These are phyloP conservation scores for Chromis chromis DNA, from an alignment of 2,797 vertebrate species.

Conservation along the genomic window DNA sequence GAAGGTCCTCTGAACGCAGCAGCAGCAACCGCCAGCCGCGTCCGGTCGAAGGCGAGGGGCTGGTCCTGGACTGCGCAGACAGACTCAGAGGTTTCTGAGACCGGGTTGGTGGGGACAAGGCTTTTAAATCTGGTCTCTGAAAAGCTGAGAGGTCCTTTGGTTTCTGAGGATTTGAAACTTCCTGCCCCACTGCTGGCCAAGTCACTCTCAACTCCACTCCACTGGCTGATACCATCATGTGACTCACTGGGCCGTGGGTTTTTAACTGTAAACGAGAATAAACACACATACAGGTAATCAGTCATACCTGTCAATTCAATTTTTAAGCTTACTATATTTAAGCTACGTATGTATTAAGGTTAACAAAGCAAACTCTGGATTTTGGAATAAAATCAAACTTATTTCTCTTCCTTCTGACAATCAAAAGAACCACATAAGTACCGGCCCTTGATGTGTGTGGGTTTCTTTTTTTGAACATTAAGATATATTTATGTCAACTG, in stretches of 20 bases:
- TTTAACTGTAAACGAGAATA: conserved; percentile 64
- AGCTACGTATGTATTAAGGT: too few relatives aligned
- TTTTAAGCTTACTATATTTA: too few relatives aligned
- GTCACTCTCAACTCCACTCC: conserved; percentile 13
- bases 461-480: too few relatives aligned
- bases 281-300: neutral
- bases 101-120: neutral
- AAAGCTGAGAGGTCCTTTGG: neutral
- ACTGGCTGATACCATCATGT: neutral
- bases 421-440: too few relatives aligned
- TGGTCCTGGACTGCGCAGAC: conserved; percentile 73
- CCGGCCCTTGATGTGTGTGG: too few relatives aligned
- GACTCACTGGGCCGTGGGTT: conserved; percentile 29
- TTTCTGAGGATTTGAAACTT: conserved; percentile 17
- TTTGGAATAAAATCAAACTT: too few relatives aligned
- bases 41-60: conserved; percentile 80
- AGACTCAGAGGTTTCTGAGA: conserved; percentile 9
- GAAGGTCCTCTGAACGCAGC: conserved; percentile 71
- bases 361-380: too few relatives aligned
- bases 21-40: conserved; percentile 75
- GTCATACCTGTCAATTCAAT: too few relatives aligned
- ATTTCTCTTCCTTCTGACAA: too few relatives aligned
- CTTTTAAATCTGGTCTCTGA: conserved; percentile 12
- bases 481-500: too few relatives aligned
- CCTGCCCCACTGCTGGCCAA: neutral